Evolutionary conservation across 2,888 invertebrate species (phyloP), one percentile per base, ranked within the genome.

Genomic region (Aleiodes testaceus): DNA sequence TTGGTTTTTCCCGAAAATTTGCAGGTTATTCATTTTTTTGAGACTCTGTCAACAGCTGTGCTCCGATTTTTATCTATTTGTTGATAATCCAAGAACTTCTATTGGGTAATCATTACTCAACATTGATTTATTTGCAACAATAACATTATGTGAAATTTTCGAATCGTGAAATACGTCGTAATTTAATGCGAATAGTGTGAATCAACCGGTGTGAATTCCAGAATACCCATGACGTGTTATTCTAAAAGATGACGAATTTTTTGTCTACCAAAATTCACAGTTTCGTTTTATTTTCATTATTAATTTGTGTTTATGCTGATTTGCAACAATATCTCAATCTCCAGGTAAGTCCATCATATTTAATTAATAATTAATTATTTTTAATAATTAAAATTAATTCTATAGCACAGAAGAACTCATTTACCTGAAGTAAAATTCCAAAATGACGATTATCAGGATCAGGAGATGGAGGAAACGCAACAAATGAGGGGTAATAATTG

Each of bases 391-490:
- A 11, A 64, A 70, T 47, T 64, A 52, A 26, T 65, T 65, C 66
- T 26, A 44, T 20, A 72, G 61, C 71, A 73, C 47, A 53, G 72
- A 67, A 64, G 66, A 75, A 59, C 53, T 14, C 78, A 75, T 72
- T 74, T 80, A 18, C 72, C 79, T 1, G 73, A 82, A 6, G 66
- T 65, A 16, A 79, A 78, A 69, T 81, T 82, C 74, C 69, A 68
- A 5, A 59, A 70, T 2, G 75, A 73, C 11, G 84, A 84, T 12
- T 84, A 85, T 65, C 71, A 67, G 18, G 78, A 82, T 71, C 49
- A 76, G 3, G 83, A 85, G 20, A 77, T 73, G 3, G 80, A 81
- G 7, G 82, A 84, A n/a, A 80, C 76, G 61, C 79, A 79, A 11
- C 81, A 69, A 59, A 20, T 71, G 80, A 73, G 12, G 73, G 42